phyloP scores from a whole-genome alignment of 2,797 vertebrate species.

The Taeniopygia guttata region DNA sequence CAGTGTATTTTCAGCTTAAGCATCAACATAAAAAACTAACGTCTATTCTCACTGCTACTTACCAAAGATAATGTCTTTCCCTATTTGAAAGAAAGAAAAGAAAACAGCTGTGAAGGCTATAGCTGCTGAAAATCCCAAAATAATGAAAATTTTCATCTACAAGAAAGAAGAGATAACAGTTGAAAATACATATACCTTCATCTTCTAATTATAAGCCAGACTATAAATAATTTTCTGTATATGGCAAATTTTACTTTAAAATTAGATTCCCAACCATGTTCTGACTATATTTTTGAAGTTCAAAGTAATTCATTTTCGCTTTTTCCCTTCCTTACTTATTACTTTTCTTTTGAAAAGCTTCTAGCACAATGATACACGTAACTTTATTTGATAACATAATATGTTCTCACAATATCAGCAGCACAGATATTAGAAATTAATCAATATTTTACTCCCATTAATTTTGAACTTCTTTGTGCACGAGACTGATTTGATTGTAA shows the following conservation, averaged over 20 bases:
- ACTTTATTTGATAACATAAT: not conserved
- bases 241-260: not conserved
- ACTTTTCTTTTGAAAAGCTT: not conserved
- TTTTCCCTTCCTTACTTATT: not conserved
- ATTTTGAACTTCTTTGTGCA: not conserved
- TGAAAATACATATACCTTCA: not conserved
- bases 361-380: not conserved
- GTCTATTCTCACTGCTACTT: conserved; percentile 4
- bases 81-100: conserved; percentile 27
- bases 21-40: not conserved
- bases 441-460: not conserved
- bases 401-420: not conserved
- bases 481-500: not conserved
- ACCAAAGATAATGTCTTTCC: conserved; percentile 51
- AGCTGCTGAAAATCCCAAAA: conserved; percentile 37
- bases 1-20: not conserved
- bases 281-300: not conserved
- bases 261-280: not conserved
- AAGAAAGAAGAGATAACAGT: not conserved
- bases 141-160: conserved; percentile 51
- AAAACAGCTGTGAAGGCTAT: conserved; percentile 34
- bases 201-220: not conserved
- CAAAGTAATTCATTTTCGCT: not conserved
- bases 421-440: not conserved
- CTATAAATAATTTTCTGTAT: not conserved